Base-by-base conservation (phyloP, 2,113 vertebrate species). In the Uria lomvia region DNA sequence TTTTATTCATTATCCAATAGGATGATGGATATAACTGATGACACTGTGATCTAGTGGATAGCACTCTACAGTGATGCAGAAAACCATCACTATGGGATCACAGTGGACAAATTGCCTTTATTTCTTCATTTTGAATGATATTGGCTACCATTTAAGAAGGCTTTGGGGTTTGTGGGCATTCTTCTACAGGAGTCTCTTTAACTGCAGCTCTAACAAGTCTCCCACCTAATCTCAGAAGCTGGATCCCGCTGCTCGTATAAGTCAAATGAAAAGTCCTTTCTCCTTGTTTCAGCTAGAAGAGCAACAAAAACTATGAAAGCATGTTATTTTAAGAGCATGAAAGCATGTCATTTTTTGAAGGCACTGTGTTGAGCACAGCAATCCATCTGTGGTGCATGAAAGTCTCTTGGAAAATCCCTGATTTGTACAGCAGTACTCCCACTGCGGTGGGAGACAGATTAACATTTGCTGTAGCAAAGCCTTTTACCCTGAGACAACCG, bases 341-440 rank as follows among this genome's bases (percentile, higher is more conserved):
- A 93, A 91, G 30, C 71, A 63, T 73, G 75, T 23, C 4, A 73
- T 92, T 76, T 91, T 94, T 90, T 86, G 78, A 90, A 94, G 75
- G 63, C 71, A 83, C 70, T 70, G 85, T 96, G 78, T 94, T 78
- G 86, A 87, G 74, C 22, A 23, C 45, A 88, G 50, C 79, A 92
- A 95, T 96, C 77, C 8, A 0, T 62, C 58, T 79, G 38, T 34
- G 63, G 62, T 71, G 62, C 71, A 73, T 3, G 8, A 55, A 93
- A 85, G 18, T 70, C 59, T 77, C 21, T 63, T 56, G 47, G 53
- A 95, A 92, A 87, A 94, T 90, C 90, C 91, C 70, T 40, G 80
- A 75, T 72, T 91, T 78, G 47, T 65, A 71, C 27, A 52, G 60
- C 52, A 94, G 76, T n/a, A n/a, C n/a, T n/a, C n/a, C n/a, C 19